Evolutionary conservation across 2,113 vertebrate species (phyloP).

Genomic region (Thalassoma bifasciatum): DNA sequence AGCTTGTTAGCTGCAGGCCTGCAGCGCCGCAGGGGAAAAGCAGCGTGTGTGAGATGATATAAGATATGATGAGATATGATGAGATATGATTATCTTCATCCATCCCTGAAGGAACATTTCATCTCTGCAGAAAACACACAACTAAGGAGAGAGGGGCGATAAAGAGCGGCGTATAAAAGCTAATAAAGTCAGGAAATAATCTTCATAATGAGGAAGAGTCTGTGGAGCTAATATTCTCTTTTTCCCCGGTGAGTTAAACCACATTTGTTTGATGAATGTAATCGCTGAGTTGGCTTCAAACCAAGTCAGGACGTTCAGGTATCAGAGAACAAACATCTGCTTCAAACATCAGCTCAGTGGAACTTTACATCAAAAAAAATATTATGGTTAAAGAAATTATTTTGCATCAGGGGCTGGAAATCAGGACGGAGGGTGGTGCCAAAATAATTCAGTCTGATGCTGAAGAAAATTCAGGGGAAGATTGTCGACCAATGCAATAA

Average conservation of each 20-base stretch:
- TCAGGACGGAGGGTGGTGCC: no score
- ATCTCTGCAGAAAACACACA: constrained; percentile 8
- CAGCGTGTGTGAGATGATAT: background rate
- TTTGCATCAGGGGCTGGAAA: no score
- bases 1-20: constrained; percentile 33
- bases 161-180: constrained; percentile 44
- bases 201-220: constrained; percentile 23
- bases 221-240: constrained; percentile 13
- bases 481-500: no score
- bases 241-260: constrained; percentile 3
- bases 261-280: constrained; percentile 22
- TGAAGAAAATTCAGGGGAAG: no score
- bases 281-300: background rate
- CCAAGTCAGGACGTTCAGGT: background rate
- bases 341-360: background rate
- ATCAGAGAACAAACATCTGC: background rate
- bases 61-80: constrained; percentile 32
- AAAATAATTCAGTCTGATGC: no score
- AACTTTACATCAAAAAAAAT: no score
- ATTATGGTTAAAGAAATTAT: no score
- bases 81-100: constrained; percentile 53
- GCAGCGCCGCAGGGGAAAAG: background rate
- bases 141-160: constrained; percentile 34
- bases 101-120: constrained; percentile 51
- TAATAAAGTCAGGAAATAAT: constrained; percentile 43